Conservation (phyloP, 2,113 vertebrate species). For the Psilopsiagon aymara region DNA sequence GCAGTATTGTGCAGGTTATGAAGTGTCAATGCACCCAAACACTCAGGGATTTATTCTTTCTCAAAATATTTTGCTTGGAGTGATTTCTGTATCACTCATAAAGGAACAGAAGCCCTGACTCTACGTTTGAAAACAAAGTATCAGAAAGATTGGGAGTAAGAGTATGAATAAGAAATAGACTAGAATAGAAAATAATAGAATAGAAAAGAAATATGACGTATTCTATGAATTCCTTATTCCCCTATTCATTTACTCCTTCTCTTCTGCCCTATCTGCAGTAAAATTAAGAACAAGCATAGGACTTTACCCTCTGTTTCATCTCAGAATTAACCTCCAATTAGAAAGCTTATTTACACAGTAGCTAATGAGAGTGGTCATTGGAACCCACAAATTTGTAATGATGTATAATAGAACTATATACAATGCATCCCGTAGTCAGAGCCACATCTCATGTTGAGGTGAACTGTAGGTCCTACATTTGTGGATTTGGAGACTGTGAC, state of each 20-base stretch:
- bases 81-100: not conserved
- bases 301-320: not conserved
- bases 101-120: not conserved
- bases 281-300: not conserved
- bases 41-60: not conserved
- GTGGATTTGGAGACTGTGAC: not conserved
- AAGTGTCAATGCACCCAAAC: rapidly evolving
- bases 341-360: not conserved
- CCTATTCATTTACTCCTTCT: not conserved
- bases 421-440: not conserved
- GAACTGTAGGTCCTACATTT: not conserved
- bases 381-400: not conserved
- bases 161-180: not conserved
- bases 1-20: too few relatives aligned
- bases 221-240: not conserved
- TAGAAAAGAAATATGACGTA: not conserved
- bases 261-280: not conserved
- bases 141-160: not conserved
- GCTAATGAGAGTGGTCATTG: not conserved
- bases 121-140: not conserved
- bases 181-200: not conserved
- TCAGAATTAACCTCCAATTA: not conserved
- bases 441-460: not conserved
- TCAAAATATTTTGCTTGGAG: not conserved
- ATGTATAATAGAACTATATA: not conserved